Evolutionary conservation across 2,797 vertebrate genomes (phyloP).

Genomic region (Bradypodion pumilum): DNA sequence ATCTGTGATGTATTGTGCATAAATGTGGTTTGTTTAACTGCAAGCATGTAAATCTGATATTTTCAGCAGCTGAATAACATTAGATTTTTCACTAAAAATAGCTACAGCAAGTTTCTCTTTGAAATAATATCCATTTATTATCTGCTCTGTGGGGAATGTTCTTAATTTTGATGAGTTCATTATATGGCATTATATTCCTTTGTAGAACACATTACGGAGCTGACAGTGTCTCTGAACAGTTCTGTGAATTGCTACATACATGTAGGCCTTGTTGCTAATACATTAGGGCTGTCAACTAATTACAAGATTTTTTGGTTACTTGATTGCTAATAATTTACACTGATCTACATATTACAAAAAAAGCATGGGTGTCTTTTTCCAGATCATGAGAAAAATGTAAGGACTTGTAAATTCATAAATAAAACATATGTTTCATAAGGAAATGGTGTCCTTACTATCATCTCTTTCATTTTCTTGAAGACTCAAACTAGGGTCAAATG

Average conservation of each 20-base stretch:
- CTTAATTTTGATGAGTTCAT: constrained; percentile 33
- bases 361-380: background rate
- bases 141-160: constrained; percentile 18
- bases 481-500: background rate
- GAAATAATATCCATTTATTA: constrained; percentile 23
- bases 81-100: background rate
- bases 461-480: background rate
- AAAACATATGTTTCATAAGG: background rate
- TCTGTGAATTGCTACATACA: constrained; percentile 25
- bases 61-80: constrained; percentile 8
- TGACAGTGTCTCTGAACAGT: background rate
- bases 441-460: background rate
- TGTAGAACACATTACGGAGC: constrained; percentile 16
- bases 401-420: background rate
- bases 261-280: constrained; percentile 10
- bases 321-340: constrained; percentile 13
- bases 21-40: constrained; percentile 25
- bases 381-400: background rate
- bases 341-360: background rate
- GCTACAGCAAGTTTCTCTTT: constrained; percentile 18
- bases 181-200: constrained; percentile 38
- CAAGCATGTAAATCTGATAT: constrained; percentile 10
- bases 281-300: constrained; percentile 8
- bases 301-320: background rate
- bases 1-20: constrained; percentile 3